These are phyloP conservation scores for Bimastos eiseni DNA, from an alignment of 2,888 invertebrate genomes.

Conservation along the genomic window DNA sequence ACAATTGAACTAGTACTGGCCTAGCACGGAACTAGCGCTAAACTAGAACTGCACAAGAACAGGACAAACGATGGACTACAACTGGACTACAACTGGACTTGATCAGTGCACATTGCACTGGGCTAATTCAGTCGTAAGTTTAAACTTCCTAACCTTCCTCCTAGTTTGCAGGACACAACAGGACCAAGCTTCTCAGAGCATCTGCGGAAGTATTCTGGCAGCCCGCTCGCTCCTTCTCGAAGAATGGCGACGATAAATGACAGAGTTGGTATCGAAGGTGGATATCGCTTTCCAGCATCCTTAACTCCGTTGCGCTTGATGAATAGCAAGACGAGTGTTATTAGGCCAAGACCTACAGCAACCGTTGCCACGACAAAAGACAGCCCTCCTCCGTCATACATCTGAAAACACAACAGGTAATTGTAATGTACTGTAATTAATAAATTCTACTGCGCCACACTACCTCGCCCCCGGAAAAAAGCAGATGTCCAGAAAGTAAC, in stretches of 20 bases:
- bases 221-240: background rate
- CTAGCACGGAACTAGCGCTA: too few relatives aligned
- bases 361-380: background rate
- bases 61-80: too few relatives aligned
- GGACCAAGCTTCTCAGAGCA: background rate
- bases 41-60: too few relatives aligned
- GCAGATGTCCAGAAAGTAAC: too few relatives aligned
- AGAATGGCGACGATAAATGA: background rate
- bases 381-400: background rate
- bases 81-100: too few relatives aligned
- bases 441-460: too few relatives aligned
- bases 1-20: too few relatives aligned
- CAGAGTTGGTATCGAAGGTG: background rate
- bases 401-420: background rate
- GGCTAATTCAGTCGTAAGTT: background rate
- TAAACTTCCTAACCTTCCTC: background rate
- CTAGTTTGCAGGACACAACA: background rate
- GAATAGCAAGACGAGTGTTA: background rate
- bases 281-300: background rate
- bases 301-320: background rate
- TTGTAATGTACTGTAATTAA: too few relatives aligned
- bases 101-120: too few relatives aligned
- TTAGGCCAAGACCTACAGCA: background rate
- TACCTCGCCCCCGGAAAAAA: too few relatives aligned
- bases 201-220: background rate